Base-by-base conservation (phyloP, 2,113 vertebrate genomes). In the Cavia porcellus region DNA sequence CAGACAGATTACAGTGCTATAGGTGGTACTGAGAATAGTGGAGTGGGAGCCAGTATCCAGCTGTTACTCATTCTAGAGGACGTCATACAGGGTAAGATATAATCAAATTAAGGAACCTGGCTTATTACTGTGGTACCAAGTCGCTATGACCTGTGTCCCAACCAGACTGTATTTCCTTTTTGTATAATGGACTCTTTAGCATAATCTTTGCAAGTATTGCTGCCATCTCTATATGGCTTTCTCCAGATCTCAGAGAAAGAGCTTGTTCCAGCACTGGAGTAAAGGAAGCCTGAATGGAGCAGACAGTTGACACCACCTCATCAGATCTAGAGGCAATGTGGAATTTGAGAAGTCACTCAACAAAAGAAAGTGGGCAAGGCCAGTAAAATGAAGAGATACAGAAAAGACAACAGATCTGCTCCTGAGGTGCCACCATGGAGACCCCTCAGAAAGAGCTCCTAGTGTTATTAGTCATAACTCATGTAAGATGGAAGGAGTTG, bases 101-200 rank as follows among this genome's bases (percentile, higher is more conserved):
- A 89, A 61, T 1, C 20, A 66, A 6, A 13, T 2, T 59, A 19
- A 97, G 20, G 57, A 72, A 74, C 11, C 4, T 55, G 4, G 14
- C 19, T 92, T 10, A 22, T 64, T 92, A 30, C 38, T 62, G 2
- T 32, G 45, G 13, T 72, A 30, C 3, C 13, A 38, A 47, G 32
- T 42, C 20, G 32, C 8, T 74, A 35, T 50, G 13, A 6, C 50
- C 57, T n/a, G 0, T 25, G 35, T 84, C 14, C 24, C 25, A 70
- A n/a, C 19, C 0, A 83, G 1, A 24, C 2, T 38, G 15, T n/a
- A n/a, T n/a, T n/a, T n/a, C n/a, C n/a, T n/a, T 28, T 50, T 2
- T 0, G 13, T 32, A 0, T 17, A 61, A 68, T 47, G 9, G 75
- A 59, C 86, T 55, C 6, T 72, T 77, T 13, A 45, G 13, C 3